Conservation (phyloP, 2,888 invertebrate genomes). For the Drosophila mulleri region DNA sequence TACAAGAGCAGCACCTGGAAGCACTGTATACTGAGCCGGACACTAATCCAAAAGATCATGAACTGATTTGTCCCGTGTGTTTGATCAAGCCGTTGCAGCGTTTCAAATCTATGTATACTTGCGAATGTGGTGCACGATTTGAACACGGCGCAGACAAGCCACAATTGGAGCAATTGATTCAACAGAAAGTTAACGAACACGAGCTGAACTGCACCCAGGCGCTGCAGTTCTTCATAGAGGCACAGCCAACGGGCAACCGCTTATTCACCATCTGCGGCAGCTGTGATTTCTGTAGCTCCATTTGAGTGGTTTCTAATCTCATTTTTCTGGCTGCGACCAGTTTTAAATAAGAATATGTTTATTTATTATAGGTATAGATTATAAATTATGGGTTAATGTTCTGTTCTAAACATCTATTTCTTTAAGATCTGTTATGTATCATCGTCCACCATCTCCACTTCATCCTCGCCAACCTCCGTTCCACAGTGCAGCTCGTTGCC, state of each 20-base stretch:
- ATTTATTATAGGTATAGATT: slow-evolving; percentile 8
- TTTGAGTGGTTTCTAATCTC: slow-evolving; percentile 41
- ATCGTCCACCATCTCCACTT: slow-evolving; percentile 41
- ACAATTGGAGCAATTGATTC: slow-evolving; percentile 52
- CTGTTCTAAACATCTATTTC: neutral
- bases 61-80: slow-evolving; percentile 86
- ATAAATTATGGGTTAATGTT: neutral
- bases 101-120: slow-evolving; percentile 73
- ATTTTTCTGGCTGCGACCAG: slow-evolving; percentile 43
- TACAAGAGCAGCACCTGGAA: slow-evolving; percentile 76
- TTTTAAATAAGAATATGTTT: neutral
- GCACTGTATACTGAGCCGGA: slow-evolving; percentile 83
- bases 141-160: slow-evolving; percentile 53
- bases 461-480: slow-evolving; percentile 86
- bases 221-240: slow-evolving; percentile 78
- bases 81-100: slow-evolving; percentile 76
- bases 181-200: slow-evolving; percentile 64
- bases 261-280: slow-evolving; percentile 76
- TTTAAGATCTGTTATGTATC: neutral
- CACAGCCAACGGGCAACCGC: slow-evolving; percentile 37
- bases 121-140: slow-evolving; percentile 83
- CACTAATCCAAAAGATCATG: slow-evolving; percentile 66
- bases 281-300: slow-evolving; percentile 80
- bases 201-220: slow-evolving; percentile 66
- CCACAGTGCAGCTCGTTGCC: slow-evolving; percentile 86